A percentile compares a stretch with the other conserved stretches of the same genome.
Conservation (phyloP, 2,113 vertebrate genomes). For the Nycticryphes semicollaris region DNA sequence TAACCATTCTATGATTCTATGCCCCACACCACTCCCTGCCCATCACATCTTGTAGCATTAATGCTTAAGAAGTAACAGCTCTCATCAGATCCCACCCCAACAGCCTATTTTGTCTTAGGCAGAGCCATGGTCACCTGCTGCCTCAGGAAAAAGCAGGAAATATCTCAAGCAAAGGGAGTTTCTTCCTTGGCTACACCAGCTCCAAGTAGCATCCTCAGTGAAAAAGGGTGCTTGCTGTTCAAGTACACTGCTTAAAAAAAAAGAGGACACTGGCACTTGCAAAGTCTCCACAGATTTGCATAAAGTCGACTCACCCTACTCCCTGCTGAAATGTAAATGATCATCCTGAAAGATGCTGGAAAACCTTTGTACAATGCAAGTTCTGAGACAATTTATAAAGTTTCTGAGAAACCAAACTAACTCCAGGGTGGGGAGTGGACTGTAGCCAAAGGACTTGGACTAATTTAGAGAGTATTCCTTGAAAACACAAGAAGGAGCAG, state of each 20-base stretch:
- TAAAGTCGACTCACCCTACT: not conserved
- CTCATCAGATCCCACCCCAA: not conserved
- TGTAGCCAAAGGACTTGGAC: not conserved
- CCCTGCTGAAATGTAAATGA: not conserved
- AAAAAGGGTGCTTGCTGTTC: not conserved
- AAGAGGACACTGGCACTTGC: not conserved
- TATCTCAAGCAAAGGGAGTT: not conserved
- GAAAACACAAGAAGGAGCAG: constrained; percentile 10
- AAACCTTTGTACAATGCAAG: not conserved
- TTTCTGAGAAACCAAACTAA: constrained; percentile 8
- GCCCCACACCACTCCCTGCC: not conserved
- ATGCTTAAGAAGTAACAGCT: not conserved
- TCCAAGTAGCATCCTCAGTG: not conserved
- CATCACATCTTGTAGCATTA: not conserved
- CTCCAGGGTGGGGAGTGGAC: not conserved
- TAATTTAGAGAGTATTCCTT: not conserved
- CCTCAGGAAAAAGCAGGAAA: not conserved
- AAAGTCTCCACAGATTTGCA: not conserved
- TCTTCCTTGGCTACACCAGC: not conserved
- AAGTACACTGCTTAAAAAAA: not conserved
- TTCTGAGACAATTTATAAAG: not conserved
- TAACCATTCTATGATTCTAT: not conserved
- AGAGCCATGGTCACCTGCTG: not conserved
- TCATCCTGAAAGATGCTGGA: not conserved
- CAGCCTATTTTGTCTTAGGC: not conserved